Conservation (phyloP, 1,140 invertebrate species). For the Bombus cullumanus region DNA sequence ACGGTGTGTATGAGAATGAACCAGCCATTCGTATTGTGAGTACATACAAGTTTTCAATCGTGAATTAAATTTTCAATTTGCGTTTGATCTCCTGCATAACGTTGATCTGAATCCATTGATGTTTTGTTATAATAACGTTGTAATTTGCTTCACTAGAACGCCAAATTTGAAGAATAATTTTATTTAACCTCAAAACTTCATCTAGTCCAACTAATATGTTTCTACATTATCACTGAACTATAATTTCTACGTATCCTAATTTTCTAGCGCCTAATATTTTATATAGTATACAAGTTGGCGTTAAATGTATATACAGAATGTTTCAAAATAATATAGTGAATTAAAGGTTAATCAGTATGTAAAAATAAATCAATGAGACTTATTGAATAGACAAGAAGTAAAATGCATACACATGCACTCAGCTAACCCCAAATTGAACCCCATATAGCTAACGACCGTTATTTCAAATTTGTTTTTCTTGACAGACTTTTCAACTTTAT, state of each 20-base stretch:
- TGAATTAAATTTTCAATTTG: conserved; percentile 20
- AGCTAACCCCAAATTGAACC: neutral
- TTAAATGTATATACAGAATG: neutral
- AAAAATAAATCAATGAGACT: too few relatives aligned
- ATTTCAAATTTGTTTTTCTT: neutral
- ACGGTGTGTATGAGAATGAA: conserved; percentile 2
- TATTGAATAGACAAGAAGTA: neutral
- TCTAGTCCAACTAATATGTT: neutral
- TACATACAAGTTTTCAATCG: neutral
- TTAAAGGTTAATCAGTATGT: too few relatives aligned
- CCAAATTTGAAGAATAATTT: conserved; percentile 12
- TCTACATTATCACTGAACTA: neutral
- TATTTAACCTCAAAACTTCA: neutral
- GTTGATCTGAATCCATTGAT: neutral
- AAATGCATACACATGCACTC: neutral
- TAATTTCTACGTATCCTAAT: neutral
- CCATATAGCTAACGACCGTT: neutral
- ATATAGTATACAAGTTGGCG: neutral
- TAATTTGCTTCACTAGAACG: neutral
- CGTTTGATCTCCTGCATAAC: conserved; percentile 8
- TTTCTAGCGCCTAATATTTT: neutral
- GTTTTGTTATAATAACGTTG: neutral
- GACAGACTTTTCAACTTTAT: neutral
- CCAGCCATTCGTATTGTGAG: conserved; percentile 30
- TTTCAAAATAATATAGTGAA: neutral